phyloP scores from a whole-genome alignment of 2,797 vertebrate species.

The Myoxocephalus aenaeus region DNA sequence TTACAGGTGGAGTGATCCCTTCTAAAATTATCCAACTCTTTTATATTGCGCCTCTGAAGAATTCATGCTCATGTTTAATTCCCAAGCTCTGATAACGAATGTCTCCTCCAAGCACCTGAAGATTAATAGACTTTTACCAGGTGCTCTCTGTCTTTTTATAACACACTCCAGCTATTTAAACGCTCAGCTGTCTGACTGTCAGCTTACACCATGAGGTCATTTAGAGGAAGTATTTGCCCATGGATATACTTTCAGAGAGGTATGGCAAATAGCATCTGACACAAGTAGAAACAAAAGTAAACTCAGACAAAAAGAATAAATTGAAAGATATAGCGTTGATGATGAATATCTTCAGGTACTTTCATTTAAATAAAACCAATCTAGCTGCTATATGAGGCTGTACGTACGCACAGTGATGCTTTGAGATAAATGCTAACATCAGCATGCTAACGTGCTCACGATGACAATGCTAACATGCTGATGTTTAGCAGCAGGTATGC shows the following conservation, averaged over 20 bases:
- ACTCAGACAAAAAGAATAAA: neutral
- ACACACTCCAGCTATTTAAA: conserved; percentile 83
- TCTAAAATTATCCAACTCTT: conserved; percentile 91
- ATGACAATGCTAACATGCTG: neutral
- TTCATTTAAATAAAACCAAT: neutral
- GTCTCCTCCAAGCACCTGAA: conserved; percentile 84
- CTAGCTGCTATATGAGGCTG: neutral
- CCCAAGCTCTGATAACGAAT: conserved; percentile 85
- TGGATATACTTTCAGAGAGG: conserved; percentile 20
- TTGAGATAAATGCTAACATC: neutral
- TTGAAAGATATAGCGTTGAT: neutral
- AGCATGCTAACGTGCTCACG: neutral
- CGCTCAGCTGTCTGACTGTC: conserved; percentile 77
- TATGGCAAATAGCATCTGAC: conserved; percentile 32
- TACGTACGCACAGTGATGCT: neutral
- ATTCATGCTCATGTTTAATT: conserved; percentile 90
- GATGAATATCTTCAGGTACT: neutral
- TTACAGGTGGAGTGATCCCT: conserved; percentile 88
- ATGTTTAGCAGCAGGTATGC: neutral
- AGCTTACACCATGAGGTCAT: conserved; percentile 69
- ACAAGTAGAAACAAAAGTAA: conserved; percentile 1
- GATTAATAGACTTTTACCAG: conserved; percentile 86
- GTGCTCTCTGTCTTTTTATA: conserved; percentile 84
- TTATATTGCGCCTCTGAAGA: conserved; percentile 86
- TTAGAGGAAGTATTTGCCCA: conserved; percentile 59